phyloP scores from a whole-genome alignment of 2,113 vertebrate genomes.

The Turnix velox region DNA sequence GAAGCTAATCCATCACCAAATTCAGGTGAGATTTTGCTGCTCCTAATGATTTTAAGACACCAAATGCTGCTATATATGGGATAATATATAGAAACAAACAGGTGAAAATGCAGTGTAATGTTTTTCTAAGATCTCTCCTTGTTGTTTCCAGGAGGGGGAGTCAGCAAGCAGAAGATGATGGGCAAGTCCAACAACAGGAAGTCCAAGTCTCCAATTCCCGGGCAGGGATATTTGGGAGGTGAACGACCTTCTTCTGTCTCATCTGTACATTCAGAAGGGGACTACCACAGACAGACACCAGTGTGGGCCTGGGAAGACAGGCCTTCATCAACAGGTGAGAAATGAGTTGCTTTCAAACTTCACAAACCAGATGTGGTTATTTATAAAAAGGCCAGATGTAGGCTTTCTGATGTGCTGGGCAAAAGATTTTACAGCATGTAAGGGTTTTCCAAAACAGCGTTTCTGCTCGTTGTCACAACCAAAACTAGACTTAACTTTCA shows the following conservation, averaged over 20 bases:
- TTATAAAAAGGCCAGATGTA: background rate
- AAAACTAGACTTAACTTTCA: background rate
- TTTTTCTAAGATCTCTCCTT: background rate
- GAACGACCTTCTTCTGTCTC: slow-evolving; percentile 95
- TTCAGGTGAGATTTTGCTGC: slow-evolving; percentile 73
- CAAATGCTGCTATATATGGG: too few relatives aligned
- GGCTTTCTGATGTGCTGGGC: background rate
- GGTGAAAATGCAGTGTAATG: background rate
- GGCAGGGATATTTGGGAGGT: slow-evolving; percentile 83
- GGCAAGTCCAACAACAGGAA: slow-evolving; percentile 88
- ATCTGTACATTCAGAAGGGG: slow-evolving; percentile 96
- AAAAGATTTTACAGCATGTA: background rate
- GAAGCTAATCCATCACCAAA: slow-evolving; percentile 90
- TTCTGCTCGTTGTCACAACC: background rate
- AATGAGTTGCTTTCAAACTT: background rate
- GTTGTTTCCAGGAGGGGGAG: slow-evolving; percentile 67
- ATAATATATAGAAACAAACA: background rate
- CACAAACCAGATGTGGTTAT: background rate
- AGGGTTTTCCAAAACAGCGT: background rate
- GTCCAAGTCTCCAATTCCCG: slow-evolving; percentile 92
- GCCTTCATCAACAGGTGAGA: slow-evolving; percentile 91
- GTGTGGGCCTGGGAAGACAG: slow-evolving; percentile 95
- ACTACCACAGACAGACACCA: slow-evolving; percentile 93
- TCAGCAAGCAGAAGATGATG: slow-evolving; percentile 88
- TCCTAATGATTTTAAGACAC: background rate